Evolutionary conservation across 2,888 invertebrate genomes (phyloP), one percentile per base, ranked within the genome.

Genomic region (Abrostola triplasia): DNA sequence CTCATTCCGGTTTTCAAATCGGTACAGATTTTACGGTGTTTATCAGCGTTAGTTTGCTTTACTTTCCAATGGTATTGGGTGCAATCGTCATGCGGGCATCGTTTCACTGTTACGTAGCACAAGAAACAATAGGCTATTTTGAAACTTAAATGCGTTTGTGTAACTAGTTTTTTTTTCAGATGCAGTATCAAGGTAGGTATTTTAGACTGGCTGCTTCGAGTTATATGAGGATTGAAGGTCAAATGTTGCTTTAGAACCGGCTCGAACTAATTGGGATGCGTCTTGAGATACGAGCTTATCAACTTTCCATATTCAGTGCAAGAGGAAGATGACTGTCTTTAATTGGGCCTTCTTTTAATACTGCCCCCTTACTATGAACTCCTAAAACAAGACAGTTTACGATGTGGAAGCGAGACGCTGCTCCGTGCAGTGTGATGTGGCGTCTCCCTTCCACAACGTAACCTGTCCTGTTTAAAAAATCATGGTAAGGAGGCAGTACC

Each of bases 101-200:
- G 71, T 64, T 70, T 60, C 67, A 59, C 73, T 66, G 63, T 64
- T 78, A 60, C 70, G 59, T 59, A 64, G 61, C 36, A 40, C 52
- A 73, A 64, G 77, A 67, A 76, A 76, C 77, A 76, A 76, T 76
- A 67, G 77, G 60, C n/a, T 77, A 76, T 76, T 73, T 76, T 76
- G 66, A 74, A 73, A 73, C 70, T 51, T 40, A 55, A 66, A 74
- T 63, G 59, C 66, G 57, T 74, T 65, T 74, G 73, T 74, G 36
- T 66, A 62, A 66, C 51, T 62, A 49, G 24, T 63, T 58, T 44
- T 73, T 41, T 38, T 71, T 67, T 61, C 53, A 64, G 67, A 67
- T 71, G 51, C 48, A 59, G 48, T 64, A 69, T 61, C 70, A 69
- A 69, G 64, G 59, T 67, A 64, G 52, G 47, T 10, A 1, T 36